These are phyloP conservation scores for Elephas maximus DNA, from an alignment of 2,113 vertebrate genomes.

Conservation along the genomic window DNA sequence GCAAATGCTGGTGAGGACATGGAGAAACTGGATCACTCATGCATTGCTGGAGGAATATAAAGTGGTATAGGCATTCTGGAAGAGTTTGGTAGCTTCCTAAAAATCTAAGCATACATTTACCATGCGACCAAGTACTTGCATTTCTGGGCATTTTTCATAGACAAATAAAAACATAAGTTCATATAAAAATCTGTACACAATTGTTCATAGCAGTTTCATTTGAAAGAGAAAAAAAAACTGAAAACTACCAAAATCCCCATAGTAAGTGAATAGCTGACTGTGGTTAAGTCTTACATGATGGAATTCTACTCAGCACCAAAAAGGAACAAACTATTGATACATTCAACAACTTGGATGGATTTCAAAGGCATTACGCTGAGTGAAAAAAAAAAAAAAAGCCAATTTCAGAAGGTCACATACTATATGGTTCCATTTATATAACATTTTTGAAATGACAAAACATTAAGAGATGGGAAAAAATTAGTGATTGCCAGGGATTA, in stretches of 20 bases:
- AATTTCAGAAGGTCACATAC: not conserved
- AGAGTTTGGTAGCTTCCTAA: not conserved
- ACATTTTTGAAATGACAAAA: not conserved
- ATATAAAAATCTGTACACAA: not conserved
- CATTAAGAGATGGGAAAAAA: slow-evolving; percentile 10
- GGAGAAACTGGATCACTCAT: not conserved
- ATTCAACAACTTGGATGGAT: not conserved
- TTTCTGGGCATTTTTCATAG: not conserved
- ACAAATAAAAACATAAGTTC: not conserved
- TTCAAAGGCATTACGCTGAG: not conserved
- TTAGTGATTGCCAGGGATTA: not conserved
- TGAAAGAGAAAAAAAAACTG: not conserved
- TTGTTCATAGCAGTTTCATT: not conserved
- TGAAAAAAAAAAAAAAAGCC: not conserved
- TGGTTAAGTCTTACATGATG: not conserved
- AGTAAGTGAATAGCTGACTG: not conserved
- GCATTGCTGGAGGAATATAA: not conserved
- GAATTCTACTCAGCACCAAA: not conserved
- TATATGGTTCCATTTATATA: not conserved
- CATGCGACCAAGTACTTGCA: not conserved
- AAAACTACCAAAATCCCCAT: not conserved
- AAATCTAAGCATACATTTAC: not conserved
- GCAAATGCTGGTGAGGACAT: not conserved
- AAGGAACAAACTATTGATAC: not conserved
- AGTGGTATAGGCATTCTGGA: not conserved